Percentiles rank a stretch among this genome's conserved stretches.
Conservation (phyloP, 1,140 invertebrate genomes). For the Drosophila leontia region DNA sequence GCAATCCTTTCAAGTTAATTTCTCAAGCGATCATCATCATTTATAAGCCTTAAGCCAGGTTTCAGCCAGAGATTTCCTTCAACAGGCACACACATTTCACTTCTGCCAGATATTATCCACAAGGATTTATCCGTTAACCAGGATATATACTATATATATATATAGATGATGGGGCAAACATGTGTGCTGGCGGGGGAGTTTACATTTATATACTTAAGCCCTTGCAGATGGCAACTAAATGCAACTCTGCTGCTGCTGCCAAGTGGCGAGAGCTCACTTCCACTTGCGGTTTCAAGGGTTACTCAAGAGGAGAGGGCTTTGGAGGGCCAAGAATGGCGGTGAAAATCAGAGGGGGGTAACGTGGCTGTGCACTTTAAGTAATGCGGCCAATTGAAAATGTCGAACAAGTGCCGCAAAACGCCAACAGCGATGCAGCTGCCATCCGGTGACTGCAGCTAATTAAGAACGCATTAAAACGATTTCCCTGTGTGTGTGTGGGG, state of each 20-base stretch:
- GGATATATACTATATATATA: neutral
- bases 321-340: constrained; percentile 3
- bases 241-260: constrained; percentile 43
- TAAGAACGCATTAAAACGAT: constrained; percentile 77
- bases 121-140: constrained; percentile 23
- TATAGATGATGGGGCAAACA: neutral
- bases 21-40: constrained; percentile 24
- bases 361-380: constrained; percentile 66
- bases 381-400: constrained; percentile 79
- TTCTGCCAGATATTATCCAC: constrained; percentile 39
- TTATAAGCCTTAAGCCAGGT: constrained; percentile 27
- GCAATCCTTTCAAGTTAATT: neutral
- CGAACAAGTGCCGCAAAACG: constrained; percentile 69
- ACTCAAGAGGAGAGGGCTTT: constrained; percentile 12
- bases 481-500: constrained; percentile 22
- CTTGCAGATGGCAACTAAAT: constrained; percentile 51
- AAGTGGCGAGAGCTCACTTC: constrained; percentile 59
- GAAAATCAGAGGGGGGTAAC: neutral
- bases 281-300: constrained; percentile 63
- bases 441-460: constrained; percentile 56
- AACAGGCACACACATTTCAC: too few species aligned
- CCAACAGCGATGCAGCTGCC: constrained; percentile 24
- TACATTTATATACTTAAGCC: constrained; percentile 49
- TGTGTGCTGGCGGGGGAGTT: constrained; percentile 6
- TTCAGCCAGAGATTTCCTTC: constrained; percentile 20